phyloP scores from a whole-genome alignment of 2,888 invertebrate species.

The Drosophila buzzatii region DNA sequence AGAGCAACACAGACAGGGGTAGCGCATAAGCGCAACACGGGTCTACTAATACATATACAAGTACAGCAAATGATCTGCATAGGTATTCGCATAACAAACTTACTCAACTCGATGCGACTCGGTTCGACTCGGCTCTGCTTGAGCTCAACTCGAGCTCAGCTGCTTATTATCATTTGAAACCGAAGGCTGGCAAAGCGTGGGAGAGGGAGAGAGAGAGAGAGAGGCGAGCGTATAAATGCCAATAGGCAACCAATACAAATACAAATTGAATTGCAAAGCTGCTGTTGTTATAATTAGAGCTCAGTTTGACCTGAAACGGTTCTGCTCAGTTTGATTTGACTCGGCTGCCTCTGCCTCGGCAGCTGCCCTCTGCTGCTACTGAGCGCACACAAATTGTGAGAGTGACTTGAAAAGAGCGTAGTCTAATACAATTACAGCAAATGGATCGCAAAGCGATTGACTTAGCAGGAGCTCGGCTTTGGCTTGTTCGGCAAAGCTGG shows the following conservation, averaged over 20 bases:
- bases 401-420: not conserved
- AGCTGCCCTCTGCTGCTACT: not conserved
- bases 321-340: constrained; percentile 14
- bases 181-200: too few relatives aligned
- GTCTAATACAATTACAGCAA: not conserved
- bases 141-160: not conserved
- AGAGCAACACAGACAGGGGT: too few relatives aligned
- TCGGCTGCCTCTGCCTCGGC: not conserved
- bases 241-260: not conserved
- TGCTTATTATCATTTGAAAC: not conserved
- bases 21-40: not conserved
- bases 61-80: constrained; percentile 10
- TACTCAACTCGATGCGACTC: not conserved
- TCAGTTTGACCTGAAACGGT: not conserved
- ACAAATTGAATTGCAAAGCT: not conserved
- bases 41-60: constrained; percentile 1
- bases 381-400: not conserved
- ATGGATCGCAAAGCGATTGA: not conserved
- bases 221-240: not conserved
- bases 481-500: not conserved
- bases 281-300: not conserved
- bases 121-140: not conserved
- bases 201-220: too few relatives aligned
- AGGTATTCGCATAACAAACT: not conserved
- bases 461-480: not conserved